Evolutionary conservation across 2,888 invertebrate genomes (phyloP), one percentile per base, ranked within the genome.

Genomic region (Anoncus sp.): DNA sequence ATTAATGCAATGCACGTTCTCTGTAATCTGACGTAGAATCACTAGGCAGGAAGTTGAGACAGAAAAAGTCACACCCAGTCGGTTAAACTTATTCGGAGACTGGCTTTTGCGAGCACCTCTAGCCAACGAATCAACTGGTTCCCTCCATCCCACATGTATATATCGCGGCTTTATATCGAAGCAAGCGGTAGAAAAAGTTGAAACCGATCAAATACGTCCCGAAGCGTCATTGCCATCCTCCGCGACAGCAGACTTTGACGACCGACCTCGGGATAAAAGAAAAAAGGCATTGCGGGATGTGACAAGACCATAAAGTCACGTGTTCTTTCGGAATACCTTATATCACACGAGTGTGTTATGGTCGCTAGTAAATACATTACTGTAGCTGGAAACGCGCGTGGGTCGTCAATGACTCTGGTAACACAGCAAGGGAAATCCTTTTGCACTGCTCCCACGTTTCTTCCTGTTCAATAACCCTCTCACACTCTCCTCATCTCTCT

Each of bases 381-480:
- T 0, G 12, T 43, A n/a, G 10, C 24, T 20, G 66, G 27, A 69
- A 62, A 55, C 47, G 55, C 18, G 63, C 63, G 75, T 75, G 49
- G 75, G 69, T 57, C 69, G 69, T 63, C 62, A 55, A 59, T 57
- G 75, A 47, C 57, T 70, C 55, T 63, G 40, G 62, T 57, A 67
- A 62, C 55, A 22, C 72, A 38, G 31, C 9, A 20, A 40, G 57
- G 69, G 69, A 69, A 69, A 47, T 75, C 69, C 75, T 69, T 43
- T 63, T 47, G 43, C 66, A 51, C 14, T 16, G 47, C 60, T 66
- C 74, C 69, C 75, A 70, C 75, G 62, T 75, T 75, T 55, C 62
- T 75, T 75, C 69, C 75, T 57, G 69, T 70, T 69, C 69, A 63
- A 70, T 62, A 51, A 43, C 9, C 51, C 59, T 70, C 55, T 63